phyloP scores from a whole-genome alignment of 2,797 vertebrate genomes.

The Micropoecilia bifurca region DNA sequence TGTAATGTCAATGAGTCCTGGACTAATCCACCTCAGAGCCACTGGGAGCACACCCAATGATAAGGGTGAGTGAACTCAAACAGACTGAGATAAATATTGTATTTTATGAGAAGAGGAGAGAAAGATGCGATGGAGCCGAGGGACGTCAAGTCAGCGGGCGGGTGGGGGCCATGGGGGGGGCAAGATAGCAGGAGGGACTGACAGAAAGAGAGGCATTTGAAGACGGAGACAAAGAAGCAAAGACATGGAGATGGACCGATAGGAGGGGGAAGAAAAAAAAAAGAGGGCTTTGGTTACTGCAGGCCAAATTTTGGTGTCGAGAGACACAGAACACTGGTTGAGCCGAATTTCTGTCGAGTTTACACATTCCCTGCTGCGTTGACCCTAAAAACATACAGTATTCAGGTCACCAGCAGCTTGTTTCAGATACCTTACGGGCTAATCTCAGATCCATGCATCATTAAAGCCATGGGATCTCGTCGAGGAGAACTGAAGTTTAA shows the following conservation, averaged over 20 bases:
- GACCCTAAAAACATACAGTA: slow-evolving; percentile 39
- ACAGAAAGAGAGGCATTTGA: slow-evolving; percentile 40
- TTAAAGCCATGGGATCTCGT: slow-evolving; percentile 56
- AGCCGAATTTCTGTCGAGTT: slow-evolving; percentile 42
- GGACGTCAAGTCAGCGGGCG: slow-evolving; percentile 41
- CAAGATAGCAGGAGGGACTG: slow-evolving; percentile 48
- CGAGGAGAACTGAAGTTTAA: slow-evolving; percentile 42
- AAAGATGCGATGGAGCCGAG: slow-evolving; percentile 48
- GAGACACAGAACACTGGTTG: slow-evolving; percentile 29
- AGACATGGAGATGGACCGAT: slow-evolving; percentile 27
- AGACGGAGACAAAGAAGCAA: slow-evolving; percentile 39
- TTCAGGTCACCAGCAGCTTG: slow-evolving; percentile 47
- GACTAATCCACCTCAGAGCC: slow-evolving; percentile 75
- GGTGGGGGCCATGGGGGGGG: slow-evolving; percentile 5
- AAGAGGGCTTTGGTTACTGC: slow-evolving; percentile 31
- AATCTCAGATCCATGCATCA: slow-evolving; percentile 61
- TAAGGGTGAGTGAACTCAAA: slow-evolving; percentile 78
- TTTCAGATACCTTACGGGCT: slow-evolving; percentile 37
- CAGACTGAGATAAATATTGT: slow-evolving; percentile 79
- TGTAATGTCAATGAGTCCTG: slow-evolving; percentile 82
- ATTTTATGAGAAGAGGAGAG: slow-evolving; percentile 64
- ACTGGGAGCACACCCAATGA: slow-evolving; percentile 72
- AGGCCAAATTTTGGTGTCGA: slow-evolving; percentile 49
- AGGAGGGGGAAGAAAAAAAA: neutral
- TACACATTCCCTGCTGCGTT: slow-evolving; percentile 27